Evolutionary conservation across 2,888 invertebrate genomes (phyloP).

Genomic region (Perithous albicinctus): DNA sequence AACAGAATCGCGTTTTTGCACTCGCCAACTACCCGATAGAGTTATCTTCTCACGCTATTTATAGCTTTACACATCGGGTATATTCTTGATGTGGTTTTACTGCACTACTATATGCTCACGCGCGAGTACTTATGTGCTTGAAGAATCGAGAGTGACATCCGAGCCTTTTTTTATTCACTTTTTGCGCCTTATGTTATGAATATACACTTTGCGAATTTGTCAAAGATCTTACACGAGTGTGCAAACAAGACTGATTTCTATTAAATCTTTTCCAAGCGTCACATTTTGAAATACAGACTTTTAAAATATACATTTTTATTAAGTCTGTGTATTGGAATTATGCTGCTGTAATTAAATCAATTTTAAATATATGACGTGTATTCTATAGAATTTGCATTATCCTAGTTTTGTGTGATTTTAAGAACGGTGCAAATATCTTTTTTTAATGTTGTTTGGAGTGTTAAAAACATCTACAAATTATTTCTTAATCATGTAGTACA

Average conservation of each 20-base stretch:
- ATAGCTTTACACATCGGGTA: conserved; percentile 39
- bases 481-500: too few relatives aligned
- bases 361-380: too few relatives aligned
- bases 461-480: too few relatives aligned
- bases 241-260: background rate
- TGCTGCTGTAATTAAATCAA: too few relatives aligned
- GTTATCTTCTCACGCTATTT: conserved; percentile 66
- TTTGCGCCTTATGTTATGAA: background rate
- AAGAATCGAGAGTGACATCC: background rate
- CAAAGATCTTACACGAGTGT: background rate
- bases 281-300: too few relatives aligned
- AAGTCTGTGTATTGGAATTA: too few relatives aligned
- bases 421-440: too few relatives aligned
- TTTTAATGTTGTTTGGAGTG: too few relatives aligned
- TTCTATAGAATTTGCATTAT: too few relatives aligned
- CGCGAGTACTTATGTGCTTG: background rate
- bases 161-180: background rate
- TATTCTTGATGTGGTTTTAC: conserved; percentile 27
- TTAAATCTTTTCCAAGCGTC: background rate
- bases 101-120: background rate
- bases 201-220: background rate
- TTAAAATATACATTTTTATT: too few relatives aligned
- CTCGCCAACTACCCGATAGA: conserved; percentile 61
- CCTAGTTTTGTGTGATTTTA: too few relatives aligned
- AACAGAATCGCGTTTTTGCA: conserved; percentile 63